Evolutionary conservation across 2,797 vertebrate genomes (phyloP).

Genomic region (Erithacus rubecula): DNA sequence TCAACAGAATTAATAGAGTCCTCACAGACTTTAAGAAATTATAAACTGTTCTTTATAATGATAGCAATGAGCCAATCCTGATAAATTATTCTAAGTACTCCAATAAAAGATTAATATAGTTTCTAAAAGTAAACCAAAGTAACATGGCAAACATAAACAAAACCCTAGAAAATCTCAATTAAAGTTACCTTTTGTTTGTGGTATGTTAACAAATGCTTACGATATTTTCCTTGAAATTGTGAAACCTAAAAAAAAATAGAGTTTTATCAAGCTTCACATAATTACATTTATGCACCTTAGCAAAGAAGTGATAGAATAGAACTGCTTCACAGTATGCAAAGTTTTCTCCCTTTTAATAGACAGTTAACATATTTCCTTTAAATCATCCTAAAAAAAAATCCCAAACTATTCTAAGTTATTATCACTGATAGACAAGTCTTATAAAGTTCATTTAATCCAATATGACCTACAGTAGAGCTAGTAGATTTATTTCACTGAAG

Average conservation of each 20-base stretch:
- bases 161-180: background rate
- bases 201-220: constrained; percentile 79
- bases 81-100: background rate
- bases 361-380: background rate
- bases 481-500: background rate
- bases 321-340: background rate
- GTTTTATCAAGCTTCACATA: background rate
- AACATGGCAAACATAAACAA: background rate
- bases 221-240: constrained; percentile 87
- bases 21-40: background rate
- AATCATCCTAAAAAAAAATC: background rate
- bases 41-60: background rate
- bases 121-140: background rate
- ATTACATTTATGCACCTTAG: background rate
- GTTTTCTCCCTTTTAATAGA: background rate
- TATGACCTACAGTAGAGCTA: background rate
- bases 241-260: constrained; percentile 76
- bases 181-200: constrained; percentile 81
- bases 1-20: background rate
- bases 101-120: background rate
- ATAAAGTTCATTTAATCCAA: background rate
- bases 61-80: background rate
- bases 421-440: background rate
- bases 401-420: background rate
- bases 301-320: background rate